A percentile compares a stretch with the other conserved stretches of the same genome.
These are phyloP conservation scores for Tuberolachnus salignus DNA, from an alignment of 2,888 invertebrate species.

Conservation along the genomic window DNA sequence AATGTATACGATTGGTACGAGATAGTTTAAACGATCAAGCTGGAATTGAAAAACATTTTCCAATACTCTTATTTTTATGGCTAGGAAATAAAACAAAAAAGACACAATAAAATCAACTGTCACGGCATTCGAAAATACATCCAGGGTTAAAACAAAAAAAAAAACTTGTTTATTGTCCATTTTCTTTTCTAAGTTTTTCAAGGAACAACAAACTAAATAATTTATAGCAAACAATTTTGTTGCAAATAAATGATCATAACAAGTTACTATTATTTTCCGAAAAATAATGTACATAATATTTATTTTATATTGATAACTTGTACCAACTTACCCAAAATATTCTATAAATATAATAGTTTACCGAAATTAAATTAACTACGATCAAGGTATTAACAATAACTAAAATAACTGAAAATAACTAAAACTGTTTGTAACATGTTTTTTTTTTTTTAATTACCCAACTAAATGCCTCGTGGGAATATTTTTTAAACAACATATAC, in stretches of 20 bases:
- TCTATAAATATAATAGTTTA: no score
- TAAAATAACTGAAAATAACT: no score
- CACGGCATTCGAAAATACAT: slow-evolving; percentile 18
- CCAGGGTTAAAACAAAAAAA: not conserved
- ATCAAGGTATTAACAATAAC: no score
- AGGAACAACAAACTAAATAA: not conserved
- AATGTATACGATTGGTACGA: slow-evolving; percentile 19
- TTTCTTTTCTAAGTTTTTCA: slow-evolving; percentile 15
- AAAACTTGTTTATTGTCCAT: not conserved
- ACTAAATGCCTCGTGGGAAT: no score
- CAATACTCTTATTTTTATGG: slow-evolving; percentile 36
- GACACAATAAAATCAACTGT: slow-evolving; percentile 32
- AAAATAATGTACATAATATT: no score
- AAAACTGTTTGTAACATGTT: no score
- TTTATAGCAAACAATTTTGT: not conserved
- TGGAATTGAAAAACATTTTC: slow-evolving; percentile 38
- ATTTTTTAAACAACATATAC: no score
- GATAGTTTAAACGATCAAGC: slow-evolving; percentile 18
- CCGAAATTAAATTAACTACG: no score
- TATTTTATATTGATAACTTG: no score
- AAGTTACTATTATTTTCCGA: not conserved
- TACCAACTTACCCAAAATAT: no score
- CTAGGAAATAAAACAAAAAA: slow-evolving; percentile 15
- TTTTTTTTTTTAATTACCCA: no score
- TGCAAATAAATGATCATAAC: not conserved